Percentiles rank a stretch among this genome's conserved stretches.
These are phyloP conservation scores for Zele albiditarsus DNA, from an alignment of 2,888 invertebrate species.

Conservation along the genomic window DNA sequence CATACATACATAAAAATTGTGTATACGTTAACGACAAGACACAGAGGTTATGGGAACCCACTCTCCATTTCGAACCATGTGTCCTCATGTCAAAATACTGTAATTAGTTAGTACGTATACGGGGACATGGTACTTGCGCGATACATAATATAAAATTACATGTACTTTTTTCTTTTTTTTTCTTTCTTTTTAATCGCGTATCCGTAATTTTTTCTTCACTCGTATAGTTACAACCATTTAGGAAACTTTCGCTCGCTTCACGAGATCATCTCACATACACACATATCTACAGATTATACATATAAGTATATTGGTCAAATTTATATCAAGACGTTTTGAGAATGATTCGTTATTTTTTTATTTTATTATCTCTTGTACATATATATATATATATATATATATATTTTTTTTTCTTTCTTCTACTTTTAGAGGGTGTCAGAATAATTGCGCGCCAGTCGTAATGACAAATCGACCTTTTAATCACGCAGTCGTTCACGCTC, in stretches of 20 bases:
- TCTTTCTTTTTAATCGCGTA: conserved; percentile 50
- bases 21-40: conserved; percentile 19
- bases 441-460: conserved; percentile 18
- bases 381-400: too few relatives aligned
- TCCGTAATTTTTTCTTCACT: not conserved
- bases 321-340: not conserved
- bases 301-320: not conserved
- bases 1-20: not conserved
- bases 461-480: conserved; percentile 71
- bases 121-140: conserved; percentile 67
- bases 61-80: conserved; percentile 50
- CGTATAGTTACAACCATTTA: conserved; percentile 33
- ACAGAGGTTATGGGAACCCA: conserved; percentile 71
- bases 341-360: not conserved
- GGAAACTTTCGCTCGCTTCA: conserved; percentile 1
- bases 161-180: conserved; percentile 36
- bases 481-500: conserved; percentile 65
- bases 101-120: conserved; percentile 63
- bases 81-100: conserved; percentile 65
- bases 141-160: conserved; percentile 59
- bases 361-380: not conserved
- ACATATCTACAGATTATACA: not conserved
- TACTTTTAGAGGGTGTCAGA: not conserved
- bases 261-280: not conserved
- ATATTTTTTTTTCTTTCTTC: not conserved